Conservation (phyloP, 2,113 vertebrate species). For the Anoplopoma fimbria region DNA sequence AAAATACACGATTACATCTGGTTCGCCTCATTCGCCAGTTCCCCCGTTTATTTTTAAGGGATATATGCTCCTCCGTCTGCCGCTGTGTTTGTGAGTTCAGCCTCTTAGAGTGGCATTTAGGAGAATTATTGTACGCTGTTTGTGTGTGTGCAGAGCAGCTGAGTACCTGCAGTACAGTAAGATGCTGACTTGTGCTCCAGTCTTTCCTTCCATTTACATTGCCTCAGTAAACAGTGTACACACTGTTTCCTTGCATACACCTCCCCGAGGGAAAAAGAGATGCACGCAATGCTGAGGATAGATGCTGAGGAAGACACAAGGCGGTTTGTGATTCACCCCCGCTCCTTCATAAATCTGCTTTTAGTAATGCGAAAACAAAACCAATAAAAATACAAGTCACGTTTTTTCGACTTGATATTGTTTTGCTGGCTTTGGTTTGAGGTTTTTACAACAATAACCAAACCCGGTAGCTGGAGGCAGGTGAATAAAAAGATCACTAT, state of each 20-base stretch:
- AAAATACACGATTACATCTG: slow-evolving; percentile 39
- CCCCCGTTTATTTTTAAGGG: slow-evolving; percentile 5
- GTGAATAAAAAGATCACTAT: slow-evolving; percentile 12
- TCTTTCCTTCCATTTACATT: slow-evolving; percentile 39
- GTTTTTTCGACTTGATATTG: slow-evolving; percentile 15
- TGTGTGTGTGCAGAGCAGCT: slow-evolving; percentile 14
- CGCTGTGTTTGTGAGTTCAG: slow-evolving; percentile 35
- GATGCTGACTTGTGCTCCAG: slow-evolving; percentile 30
- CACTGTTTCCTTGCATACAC: slow-evolving; percentile 1
- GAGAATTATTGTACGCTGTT: slow-evolving; percentile 12
- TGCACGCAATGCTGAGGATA: no score
- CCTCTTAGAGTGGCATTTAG: slow-evolving; percentile 28
- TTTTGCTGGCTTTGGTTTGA: background rate
- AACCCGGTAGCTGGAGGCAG: slow-evolving; percentile 12
- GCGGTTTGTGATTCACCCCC: slow-evolving; percentile 40
- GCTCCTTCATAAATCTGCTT: slow-evolving; percentile 11
- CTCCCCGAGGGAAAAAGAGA: slow-evolving; percentile 32
- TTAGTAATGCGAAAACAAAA: slow-evolving; percentile 8
- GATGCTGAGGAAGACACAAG: slow-evolving; percentile 30
- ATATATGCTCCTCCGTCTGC: slow-evolving; percentile 15
- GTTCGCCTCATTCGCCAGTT: background rate
- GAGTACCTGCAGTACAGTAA: slow-evolving; percentile 9
- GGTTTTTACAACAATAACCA: slow-evolving; percentile 17
- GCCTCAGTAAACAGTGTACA: slow-evolving; percentile 40
- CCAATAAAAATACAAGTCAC: slow-evolving; percentile 10